phyloP scores from a whole-genome alignment of 1,140 invertebrate genomes.

The Zaprionus capensis region DNA sequence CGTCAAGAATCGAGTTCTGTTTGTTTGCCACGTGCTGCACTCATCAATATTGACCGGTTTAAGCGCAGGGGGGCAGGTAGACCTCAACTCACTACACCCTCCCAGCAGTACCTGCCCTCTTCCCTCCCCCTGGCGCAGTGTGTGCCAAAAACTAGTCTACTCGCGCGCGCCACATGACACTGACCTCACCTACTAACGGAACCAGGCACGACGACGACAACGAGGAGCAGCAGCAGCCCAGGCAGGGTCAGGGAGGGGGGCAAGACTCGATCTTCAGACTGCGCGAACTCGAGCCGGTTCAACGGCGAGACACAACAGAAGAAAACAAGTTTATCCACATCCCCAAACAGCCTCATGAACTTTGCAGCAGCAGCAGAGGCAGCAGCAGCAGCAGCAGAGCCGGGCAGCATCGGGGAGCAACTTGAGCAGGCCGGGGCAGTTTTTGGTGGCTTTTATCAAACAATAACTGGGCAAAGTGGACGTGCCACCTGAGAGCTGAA shows the following conservation, averaged over 20 bases:
- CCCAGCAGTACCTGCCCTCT: neutral
- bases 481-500: conserved; percentile 54
- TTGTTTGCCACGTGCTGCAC: conserved; percentile 16
- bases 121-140: conserved; percentile 3
- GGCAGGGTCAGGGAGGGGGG: neutral
- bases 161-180: conserved; percentile 76
- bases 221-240: conserved; percentile 37
- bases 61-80: conserved; percentile 13
- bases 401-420: conserved; percentile 29
- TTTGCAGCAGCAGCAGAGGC: conserved; percentile 17
- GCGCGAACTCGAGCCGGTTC: conserved; percentile 58
- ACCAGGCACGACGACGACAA: conserved; percentile 49
- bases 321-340: conserved; percentile 79
- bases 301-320: conserved; percentile 58
- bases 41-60: conserved; percentile 29
- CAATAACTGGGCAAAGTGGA: conserved; percentile 58
- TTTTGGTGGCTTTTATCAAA: conserved; percentile 69
- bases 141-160: conserved; percentile 76
- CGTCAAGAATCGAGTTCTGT: conserved; percentile 28
- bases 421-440: conserved; percentile 17
- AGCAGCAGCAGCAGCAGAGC: conserved; percentile 14
- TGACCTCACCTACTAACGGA: conserved; percentile 83
- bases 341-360: conserved; percentile 45
- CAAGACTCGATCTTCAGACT: conserved; percentile 13
- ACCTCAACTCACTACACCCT: neutral